Percentiles rank a stretch among this genome's conserved stretches.
Conservation (phyloP, 2,797 vertebrate species). For the Brachyalestes nurse region DNA sequence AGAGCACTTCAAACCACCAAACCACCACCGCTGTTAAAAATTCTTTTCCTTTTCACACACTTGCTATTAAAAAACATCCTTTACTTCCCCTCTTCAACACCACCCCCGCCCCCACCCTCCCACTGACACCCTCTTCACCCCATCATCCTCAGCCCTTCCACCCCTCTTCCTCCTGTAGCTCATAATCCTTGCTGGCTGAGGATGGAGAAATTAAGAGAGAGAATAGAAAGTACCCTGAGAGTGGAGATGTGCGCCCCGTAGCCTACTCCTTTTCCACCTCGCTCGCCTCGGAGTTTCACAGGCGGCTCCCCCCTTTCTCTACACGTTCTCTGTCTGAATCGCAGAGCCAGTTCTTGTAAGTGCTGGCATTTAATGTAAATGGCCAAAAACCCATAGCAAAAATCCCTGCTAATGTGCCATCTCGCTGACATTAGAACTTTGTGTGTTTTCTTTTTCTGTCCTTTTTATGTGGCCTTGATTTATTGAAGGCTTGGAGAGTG, state of each 20-base stretch:
- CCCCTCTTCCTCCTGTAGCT: conserved; percentile 2
- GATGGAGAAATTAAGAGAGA: conserved; percentile 43
- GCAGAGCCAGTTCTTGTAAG: conserved; percentile 79
- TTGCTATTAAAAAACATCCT: not conserved
- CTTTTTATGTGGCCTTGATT: conserved; percentile 19
- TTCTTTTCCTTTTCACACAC: conserved; percentile 27
- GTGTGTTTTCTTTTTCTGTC: not conserved
- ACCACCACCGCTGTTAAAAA: conserved; percentile 57
- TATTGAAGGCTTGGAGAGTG: conserved; percentile 7
- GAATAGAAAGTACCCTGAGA: conserved; percentile 50
- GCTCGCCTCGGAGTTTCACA: conserved; percentile 51
- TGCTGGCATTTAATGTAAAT: conserved; percentile 77
- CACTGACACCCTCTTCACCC: not conserved
- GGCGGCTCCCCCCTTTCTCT: conserved; percentile 39
- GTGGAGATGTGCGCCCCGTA: conserved; percentile 42
- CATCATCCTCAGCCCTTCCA: not conserved
- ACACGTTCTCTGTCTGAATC: conserved; percentile 61
- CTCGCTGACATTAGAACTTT: not conserved
- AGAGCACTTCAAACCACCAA: conserved; percentile 54
- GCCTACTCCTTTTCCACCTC: conserved; percentile 53
- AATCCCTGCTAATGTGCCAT: conserved; percentile 38
- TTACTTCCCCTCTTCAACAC: too few relatives aligned
- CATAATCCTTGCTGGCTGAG: not conserved
- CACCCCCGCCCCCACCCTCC: too few relatives aligned
- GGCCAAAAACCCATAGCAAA: conserved; percentile 48